Base-by-base conservation (phyloP, 2,888 invertebrate species). In the Chrysolina haemoptera region DNA sequence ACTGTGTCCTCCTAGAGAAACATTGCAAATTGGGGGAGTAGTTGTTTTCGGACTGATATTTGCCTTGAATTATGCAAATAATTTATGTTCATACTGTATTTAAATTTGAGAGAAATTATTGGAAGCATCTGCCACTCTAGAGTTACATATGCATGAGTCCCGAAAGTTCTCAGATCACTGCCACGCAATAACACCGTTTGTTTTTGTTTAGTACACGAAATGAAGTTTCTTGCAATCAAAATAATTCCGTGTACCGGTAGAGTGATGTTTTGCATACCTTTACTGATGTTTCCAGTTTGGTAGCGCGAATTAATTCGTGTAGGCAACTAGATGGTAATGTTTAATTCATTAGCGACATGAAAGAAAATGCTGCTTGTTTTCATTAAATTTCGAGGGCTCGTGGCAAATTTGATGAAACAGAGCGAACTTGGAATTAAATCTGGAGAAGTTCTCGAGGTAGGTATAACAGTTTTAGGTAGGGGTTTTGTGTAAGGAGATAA, bases 171-270 rank as follows among this genome's bases (percentile, higher is more conserved):
- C 8, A 59, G n/a, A 69, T 63, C 53, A 48, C 62, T 43, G 48
- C 14, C 16, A 70, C 55, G 63, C 69, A 70, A 73, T 76, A 66
- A 65, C 68, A 67, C 43, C 69, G 73, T 69, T 73, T 76, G 73
- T 65, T 73, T 76, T 68, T 63, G 63, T 76, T 73, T 46, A 22
- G 62, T 63, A 64, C 68, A 55, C 43, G 16, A 62, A 64, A 70
- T 70, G 59, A 70, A 73, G 68, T 76, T 73, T 68, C 73, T 73
- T 50, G 67, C 65, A 71, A 75, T 71, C 59, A 64, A 66, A 71
- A 71, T 69, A 63, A 71, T 75, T 68, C 69, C 62, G 68, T 70
- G 55, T 68, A 74, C 71, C 68, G 55, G 12, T 12, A 14, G 0
- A 35, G 59, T 59, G 9, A 69, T 68, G 73, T 59, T 76, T 75